These are phyloP conservation scores for Caenorhabditis afra DNA, from an alignment of 2,888 invertebrate genomes.

Conservation along the genomic window DNA sequence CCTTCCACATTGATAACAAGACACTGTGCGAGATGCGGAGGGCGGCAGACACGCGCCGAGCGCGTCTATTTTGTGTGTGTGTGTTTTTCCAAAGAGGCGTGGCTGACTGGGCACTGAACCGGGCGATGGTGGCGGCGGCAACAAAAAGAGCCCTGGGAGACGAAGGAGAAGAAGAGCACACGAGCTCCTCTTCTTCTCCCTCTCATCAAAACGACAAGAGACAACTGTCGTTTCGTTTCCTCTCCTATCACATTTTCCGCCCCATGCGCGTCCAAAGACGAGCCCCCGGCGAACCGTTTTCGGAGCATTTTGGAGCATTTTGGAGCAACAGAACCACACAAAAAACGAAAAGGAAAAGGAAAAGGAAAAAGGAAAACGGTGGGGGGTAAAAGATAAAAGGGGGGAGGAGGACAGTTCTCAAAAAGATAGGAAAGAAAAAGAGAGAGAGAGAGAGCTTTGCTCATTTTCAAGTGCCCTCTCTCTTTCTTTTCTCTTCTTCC, in stretches of 20 bases:
- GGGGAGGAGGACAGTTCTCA: not conserved
- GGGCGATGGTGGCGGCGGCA: not conserved
- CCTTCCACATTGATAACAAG: too few species aligned
- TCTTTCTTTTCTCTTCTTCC: conserved; percentile 6
- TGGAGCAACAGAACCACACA: too few species aligned
- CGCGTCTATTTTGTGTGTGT: too few species aligned
- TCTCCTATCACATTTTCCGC: too few species aligned
- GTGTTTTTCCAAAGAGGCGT: too few species aligned
- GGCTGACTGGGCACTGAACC: not conserved
- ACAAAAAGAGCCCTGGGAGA: not conserved
- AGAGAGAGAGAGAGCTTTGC: conserved; percentile 11
- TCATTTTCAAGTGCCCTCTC: conserved; percentile 40
- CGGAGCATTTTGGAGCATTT: too few species aligned
- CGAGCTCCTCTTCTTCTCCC: conserved; percentile 16
- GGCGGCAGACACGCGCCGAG: too few species aligned
- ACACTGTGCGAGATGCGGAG: not conserved
- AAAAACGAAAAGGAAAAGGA: not conserved
- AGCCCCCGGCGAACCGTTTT: too few species aligned
- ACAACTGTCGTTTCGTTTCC: conserved; percentile 33
- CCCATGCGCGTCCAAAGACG: too few species aligned
- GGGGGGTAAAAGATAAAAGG: conserved; percentile 26
- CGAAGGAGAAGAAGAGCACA: not conserved
- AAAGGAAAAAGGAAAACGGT: not conserved
- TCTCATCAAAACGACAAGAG: conserved; percentile 36
- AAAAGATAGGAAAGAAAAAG: not conserved